Evolutionary conservation across 2,113 vertebrate genomes (phyloP).

Genomic region (Catharus bicknelli): DNA sequence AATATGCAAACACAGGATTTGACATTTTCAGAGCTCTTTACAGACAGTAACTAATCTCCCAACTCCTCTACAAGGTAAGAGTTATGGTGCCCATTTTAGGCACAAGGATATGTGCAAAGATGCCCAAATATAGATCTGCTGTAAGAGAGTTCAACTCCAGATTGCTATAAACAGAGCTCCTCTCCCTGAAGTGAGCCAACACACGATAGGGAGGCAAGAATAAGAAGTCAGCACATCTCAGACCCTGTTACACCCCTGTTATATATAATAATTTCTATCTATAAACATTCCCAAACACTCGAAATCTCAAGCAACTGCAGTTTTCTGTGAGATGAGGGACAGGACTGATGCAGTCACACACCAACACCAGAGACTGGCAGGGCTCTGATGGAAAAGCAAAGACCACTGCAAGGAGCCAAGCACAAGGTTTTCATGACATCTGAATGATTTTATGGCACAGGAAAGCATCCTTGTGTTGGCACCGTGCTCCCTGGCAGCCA

Average conservation of each 20-base stretch:
- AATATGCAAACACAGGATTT: neutral
- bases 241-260: constrained; percentile 32
- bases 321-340: neutral
- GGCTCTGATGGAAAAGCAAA: neutral
- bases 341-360: neutral
- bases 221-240: constrained; percentile 35
- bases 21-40: constrained; percentile 29
- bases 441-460: neutral
- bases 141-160: constrained; percentile 14
- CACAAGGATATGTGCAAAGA: constrained; percentile 30
- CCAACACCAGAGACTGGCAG: neutral
- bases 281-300: constrained; percentile 24
- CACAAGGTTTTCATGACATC: neutral
- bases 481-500: neutral
- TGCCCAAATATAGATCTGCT: constrained; percentile 55
- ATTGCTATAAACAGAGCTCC: constrained; percentile 42
- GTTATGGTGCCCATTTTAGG: constrained; percentile 37
- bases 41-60: neutral
- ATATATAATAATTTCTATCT: constrained; percentile 31
- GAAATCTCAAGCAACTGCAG: neutral
- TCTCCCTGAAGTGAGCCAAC: constrained; percentile 13
- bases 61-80: constrained; percentile 33
- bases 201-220: neutral
- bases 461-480: neutral
- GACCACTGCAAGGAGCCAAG: neutral